Base-by-base conservation (phyloP, 1,140 invertebrate genomes). In the Stegodyphus dumicola region DNA sequence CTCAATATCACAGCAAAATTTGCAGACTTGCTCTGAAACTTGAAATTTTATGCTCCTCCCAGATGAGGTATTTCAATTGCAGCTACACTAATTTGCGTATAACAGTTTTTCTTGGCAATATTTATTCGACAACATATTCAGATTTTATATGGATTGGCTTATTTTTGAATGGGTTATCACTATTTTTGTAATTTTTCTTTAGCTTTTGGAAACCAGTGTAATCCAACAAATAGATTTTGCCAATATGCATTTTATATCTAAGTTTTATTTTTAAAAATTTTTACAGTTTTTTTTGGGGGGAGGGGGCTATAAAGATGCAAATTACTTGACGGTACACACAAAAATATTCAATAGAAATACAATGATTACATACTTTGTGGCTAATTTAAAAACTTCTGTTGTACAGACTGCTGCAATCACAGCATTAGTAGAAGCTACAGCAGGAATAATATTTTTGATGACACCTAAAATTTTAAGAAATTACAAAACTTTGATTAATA, bases 361-460 rank as follows among this genome's bases (percentile, higher is more conserved):
- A 49, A 33, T 9, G 18, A 53, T 11, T 17, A 60, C 15, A 66
- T 88, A 93, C 92, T 92, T 92, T 87, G 97, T 97, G 6, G 96
- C 97, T 77, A 99, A 89, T 93, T 99, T 99, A 88, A 99, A 98
- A 10, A 97, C 96, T 92, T 99, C 98, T 10, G 97, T 95, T 2
- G 96, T 94, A 92, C 97, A 99, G 49, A 95, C 93, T 75, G 97
- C 97, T 85, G 98, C 97, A 88, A 99, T 98, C 9, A 98, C 94
- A 48, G 99, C 98, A 93, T 99, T 99, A 0, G 99, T 99, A 33
- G 98, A 99, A 0, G 98, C 98, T 9, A 99, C 98, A 2, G 99
- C 99, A 9, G 99, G 99, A 89, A 99, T 99, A 73, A 99, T 99
- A 90, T 98, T 95, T 91, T 99, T 99, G 1, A 99, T 93, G 5